Conservation (phyloP, 2,888 invertebrate species). For the Tribolium freemani region DNA sequence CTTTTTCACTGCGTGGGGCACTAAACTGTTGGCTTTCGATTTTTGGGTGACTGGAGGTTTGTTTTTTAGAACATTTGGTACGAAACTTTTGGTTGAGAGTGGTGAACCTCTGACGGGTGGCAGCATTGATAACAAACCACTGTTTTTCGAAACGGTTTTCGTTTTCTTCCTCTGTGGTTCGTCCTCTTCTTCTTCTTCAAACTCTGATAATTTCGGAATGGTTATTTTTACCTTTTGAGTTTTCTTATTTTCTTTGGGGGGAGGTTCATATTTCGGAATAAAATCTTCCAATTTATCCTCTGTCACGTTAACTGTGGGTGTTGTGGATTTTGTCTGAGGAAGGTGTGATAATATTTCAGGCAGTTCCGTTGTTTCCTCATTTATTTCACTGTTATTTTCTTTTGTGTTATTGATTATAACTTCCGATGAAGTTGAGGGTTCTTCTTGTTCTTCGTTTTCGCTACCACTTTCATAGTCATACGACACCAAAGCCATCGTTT, state of each 20-base stretch:
- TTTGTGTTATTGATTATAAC: slow-evolving; percentile 21
- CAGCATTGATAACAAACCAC: slow-evolving; percentile 57
- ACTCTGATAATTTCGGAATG: slow-evolving; percentile 59
- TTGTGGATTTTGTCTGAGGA: slow-evolving; percentile 51
- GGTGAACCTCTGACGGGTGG: slow-evolving; percentile 58
- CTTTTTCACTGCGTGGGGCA: slow-evolving; percentile 49
- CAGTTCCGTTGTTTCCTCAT: slow-evolving; percentile 2
- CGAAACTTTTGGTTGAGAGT: slow-evolving; percentile 55
- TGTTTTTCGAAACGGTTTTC: slow-evolving; percentile 53
- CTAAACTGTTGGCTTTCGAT: slow-evolving; percentile 32
- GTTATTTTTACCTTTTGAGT: slow-evolving; percentile 58
- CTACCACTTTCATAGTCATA: slow-evolving; percentile 59
- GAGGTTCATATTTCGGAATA: slow-evolving; percentile 56
- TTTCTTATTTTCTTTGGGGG: slow-evolving; percentile 47
- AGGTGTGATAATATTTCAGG: slow-evolving; percentile 51
- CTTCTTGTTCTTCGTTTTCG: slow-evolving; percentile 50
- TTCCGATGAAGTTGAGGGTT: slow-evolving; percentile 23
- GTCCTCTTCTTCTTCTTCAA: slow-evolving; percentile 53
- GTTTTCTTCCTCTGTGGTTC: slow-evolving; percentile 47
- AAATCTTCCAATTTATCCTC: slow-evolving; percentile 61
- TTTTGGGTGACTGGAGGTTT: slow-evolving; percentile 47
- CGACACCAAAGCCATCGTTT: slow-evolving; percentile 55
- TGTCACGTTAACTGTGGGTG: slow-evolving; percentile 34
- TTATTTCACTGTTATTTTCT: background rate
- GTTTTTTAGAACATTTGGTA: slow-evolving; percentile 52